These are phyloP conservation scores for Drosophila tanythrix DNA, from an alignment of 2,888 invertebrate genomes.

Conservation along the genomic window DNA sequence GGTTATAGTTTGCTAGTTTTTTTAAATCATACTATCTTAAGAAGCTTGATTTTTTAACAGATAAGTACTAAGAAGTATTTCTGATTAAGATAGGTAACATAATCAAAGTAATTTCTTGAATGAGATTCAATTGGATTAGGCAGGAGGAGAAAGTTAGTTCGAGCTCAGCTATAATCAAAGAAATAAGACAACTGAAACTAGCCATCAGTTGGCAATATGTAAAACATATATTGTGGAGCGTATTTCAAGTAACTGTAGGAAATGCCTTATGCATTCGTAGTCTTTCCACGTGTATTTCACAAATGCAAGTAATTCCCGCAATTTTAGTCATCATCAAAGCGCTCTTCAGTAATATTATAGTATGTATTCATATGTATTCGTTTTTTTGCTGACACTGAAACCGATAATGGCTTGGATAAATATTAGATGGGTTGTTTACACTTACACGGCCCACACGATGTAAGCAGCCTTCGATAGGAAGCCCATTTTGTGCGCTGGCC, in stretches of 20 bases:
- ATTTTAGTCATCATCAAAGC: constrained; percentile 37
- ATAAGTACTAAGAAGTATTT: neutral
- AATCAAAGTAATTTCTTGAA: neutral
- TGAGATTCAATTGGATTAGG: neutral
- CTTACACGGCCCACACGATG: constrained; percentile 93
- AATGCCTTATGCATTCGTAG: constrained; percentile 8
- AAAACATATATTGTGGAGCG: neutral
- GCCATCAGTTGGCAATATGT: neutral
- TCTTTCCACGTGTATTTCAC: constrained; percentile 32
- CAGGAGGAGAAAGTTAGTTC: neutral
- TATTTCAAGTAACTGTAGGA: neutral
- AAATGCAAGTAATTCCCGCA: constrained; percentile 38
- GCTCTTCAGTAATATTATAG: neutral
- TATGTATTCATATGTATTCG: neutral
- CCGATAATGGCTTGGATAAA: neutral
- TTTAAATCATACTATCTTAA: neutral
- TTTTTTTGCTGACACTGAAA: constrained; percentile 16
- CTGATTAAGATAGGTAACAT: neutral
- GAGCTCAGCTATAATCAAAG: neutral
- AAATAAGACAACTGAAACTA: neutral
- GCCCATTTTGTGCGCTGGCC: constrained; percentile 86
- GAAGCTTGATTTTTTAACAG: neutral
- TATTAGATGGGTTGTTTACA: constrained; percentile 64
- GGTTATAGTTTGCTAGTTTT: neutral
- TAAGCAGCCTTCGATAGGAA: constrained; percentile 92